These are phyloP conservation scores for Emys orbicularis DNA, from an alignment of 2,797 vertebrate genomes.

Conservation along the genomic window DNA sequence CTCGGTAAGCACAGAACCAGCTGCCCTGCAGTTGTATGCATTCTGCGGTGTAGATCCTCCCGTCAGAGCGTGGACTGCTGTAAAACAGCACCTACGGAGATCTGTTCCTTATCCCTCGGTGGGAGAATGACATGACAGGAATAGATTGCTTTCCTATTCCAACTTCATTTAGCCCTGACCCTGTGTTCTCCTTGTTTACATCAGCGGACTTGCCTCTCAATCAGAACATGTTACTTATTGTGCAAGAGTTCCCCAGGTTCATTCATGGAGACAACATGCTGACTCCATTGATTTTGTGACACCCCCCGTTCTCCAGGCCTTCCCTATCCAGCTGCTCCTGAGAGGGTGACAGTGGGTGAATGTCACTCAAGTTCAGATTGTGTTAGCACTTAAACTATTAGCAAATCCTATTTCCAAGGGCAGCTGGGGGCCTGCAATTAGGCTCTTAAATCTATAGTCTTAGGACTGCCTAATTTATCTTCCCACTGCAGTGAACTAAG, in stretches of 20 bases:
- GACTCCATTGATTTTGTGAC: not conserved
- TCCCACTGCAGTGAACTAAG: rapidly evolving
- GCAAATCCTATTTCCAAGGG: not conserved
- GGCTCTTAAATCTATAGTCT: too few species aligned
- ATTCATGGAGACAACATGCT: not conserved
- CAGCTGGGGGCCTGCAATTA: not conserved
- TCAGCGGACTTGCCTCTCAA: not conserved
- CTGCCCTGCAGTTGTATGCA: rapidly evolving
- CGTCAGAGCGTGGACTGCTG: not conserved
- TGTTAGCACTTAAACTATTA: too few species aligned
- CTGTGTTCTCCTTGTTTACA: not conserved
- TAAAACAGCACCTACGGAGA: not conserved
- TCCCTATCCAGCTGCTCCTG: not conserved
- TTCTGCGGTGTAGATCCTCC: not conserved
- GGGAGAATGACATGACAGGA: not conserved
- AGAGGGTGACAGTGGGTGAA: not conserved
- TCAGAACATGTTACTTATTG: not conserved
- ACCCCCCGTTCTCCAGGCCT: not conserved
- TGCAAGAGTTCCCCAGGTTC: not conserved
- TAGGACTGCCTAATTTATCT: not conserved
- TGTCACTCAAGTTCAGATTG: not conserved
- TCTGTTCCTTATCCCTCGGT: not conserved
- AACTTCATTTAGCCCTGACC: not conserved
- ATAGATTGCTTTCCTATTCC: not conserved
- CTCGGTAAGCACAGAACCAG: rapidly evolving